Percentiles rank a stretch among this genome's conserved stretches.
These are phyloP conservation scores for Ichneumon xanthorius DNA, from an alignment of 2,888 invertebrate species.

Conservation along the genomic window DNA sequence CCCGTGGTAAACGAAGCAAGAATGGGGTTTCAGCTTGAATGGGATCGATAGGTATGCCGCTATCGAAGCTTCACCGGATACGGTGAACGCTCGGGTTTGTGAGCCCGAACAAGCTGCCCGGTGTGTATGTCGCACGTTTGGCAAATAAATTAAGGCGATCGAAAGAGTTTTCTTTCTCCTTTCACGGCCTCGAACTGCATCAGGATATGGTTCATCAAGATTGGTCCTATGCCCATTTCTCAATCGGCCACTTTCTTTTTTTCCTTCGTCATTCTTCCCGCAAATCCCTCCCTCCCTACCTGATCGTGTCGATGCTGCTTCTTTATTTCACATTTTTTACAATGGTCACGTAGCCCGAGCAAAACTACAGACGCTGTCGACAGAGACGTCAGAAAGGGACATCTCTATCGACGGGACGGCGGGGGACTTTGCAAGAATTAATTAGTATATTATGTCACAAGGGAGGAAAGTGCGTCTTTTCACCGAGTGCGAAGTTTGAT, in stretches of 20 bases:
- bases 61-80: slow-evolving; percentile 29
- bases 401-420: not conserved
- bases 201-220: slow-evolving; percentile 61
- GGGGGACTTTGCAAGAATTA: too few species aligned
- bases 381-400: not conserved
- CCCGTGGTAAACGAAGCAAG: slow-evolving; percentile 52
- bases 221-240: slow-evolving; percentile 65
- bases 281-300: not conserved
- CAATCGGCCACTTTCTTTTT: slow-evolving; percentile 48
- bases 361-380: not conserved
- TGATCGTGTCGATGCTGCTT: slow-evolving; percentile 44
- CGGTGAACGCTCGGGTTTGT: not conserved
- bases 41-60: slow-evolving; percentile 46
- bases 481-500: too few species aligned
- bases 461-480: too few species aligned
- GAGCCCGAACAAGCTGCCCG: slow-evolving; percentile 17
- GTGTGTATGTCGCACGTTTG: slow-evolving; percentile 43
- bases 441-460: too few species aligned
- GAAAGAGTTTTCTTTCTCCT: slow-evolving; percentile 25
- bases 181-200: slow-evolving; percentile 47
- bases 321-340: slow-evolving; percentile 21
- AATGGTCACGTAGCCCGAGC: not conserved
- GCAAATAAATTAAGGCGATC: slow-evolving; percentile 43
- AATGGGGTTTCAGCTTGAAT: slow-evolving; percentile 26
- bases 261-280: not conserved